Conservation (phyloP, 2,113 vertebrate species). For the Theristicus caerulescens region DNA sequence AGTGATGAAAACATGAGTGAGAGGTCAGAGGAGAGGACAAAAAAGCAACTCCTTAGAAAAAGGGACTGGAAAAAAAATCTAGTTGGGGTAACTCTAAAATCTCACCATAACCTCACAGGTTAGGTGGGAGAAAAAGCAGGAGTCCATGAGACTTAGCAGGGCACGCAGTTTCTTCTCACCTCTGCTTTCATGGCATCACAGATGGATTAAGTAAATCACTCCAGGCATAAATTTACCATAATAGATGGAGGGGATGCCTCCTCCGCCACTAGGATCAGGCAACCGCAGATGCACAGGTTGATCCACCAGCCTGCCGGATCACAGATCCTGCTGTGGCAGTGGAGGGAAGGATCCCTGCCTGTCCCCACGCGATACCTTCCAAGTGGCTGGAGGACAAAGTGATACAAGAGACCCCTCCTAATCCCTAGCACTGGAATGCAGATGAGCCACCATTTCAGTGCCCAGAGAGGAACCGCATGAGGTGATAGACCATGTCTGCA, state of each 20-base stretch:
- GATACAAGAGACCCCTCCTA: background rate
- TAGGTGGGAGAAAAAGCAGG: background rate
- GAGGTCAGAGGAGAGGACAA: background rate
- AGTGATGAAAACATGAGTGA: background rate
- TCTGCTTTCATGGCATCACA: background rate
- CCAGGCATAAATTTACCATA: background rate
- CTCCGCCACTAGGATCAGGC: background rate
- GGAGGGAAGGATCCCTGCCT: background rate
- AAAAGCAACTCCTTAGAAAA: background rate
- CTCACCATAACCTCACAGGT: background rate
- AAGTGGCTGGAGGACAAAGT: background rate
- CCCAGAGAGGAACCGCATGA: background rate
- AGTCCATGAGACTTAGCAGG: background rate
- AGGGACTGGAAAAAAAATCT: background rate
- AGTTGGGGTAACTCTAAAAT: background rate
- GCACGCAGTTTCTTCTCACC: background rate
- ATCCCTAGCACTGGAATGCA: background rate
- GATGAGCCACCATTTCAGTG: background rate
- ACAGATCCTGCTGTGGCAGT: fast-evolving
- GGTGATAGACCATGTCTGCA: background rate
- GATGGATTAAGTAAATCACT: background rate
- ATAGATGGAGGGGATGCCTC: background rate
- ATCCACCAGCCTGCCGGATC: background rate
- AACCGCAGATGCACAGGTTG: background rate
- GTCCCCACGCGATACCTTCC: fast-evolving